Evolutionary conservation across 2,797 vertebrate species (phyloP), one percentile per base, ranked within the genome.

Genomic region (Brachyrhaphis roseni): DNA sequence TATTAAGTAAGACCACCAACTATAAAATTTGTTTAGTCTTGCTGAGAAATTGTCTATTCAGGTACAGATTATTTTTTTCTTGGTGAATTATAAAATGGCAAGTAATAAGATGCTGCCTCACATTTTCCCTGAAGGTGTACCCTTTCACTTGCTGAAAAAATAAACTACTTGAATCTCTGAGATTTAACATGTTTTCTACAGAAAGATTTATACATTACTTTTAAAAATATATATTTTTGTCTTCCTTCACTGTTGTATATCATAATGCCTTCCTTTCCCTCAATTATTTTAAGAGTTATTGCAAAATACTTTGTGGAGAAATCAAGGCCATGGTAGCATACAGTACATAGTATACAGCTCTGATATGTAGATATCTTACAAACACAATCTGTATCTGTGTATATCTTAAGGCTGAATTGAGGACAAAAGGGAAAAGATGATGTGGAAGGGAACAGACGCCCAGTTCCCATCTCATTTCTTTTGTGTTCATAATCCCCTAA

Each of bases 381-480:
- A 81, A 81, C 78, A 82, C 62, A 75, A 72, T 76, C 77, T 68
- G 55, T 78, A 72, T 76, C 51, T 71, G 74, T 7, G 5, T 79
- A 72, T 82, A 41, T 84, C 82, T 72, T 28, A 70, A 79, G 73
- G 84, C 82, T 84, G 72, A 47, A 45, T 55, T 74, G 66, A 84
- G 77, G 82, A 87, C 81, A 89, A 84, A 87, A 70, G 47, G 75
- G 51, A 82, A 72, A 72, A 83, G 78, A 81, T 84, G 78, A 86
- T 64, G 80, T 78, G 70, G 80, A 81, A 43, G 55, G 79, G 79
- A 79, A 77, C 79, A 78, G 71, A 86, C 77, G 78, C 53, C 73
- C 75, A 76, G 77, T 84, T 78, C 86, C 80, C 80, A 26, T 79
- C 82, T 87, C 78, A 72, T 75, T 86, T 72, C 59, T 81, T 83